These are phyloP conservation scores for Phalacrocorax pelagicus DNA, from an alignment of 2,113 vertebrate genomes.

Conservation along the genomic window DNA sequence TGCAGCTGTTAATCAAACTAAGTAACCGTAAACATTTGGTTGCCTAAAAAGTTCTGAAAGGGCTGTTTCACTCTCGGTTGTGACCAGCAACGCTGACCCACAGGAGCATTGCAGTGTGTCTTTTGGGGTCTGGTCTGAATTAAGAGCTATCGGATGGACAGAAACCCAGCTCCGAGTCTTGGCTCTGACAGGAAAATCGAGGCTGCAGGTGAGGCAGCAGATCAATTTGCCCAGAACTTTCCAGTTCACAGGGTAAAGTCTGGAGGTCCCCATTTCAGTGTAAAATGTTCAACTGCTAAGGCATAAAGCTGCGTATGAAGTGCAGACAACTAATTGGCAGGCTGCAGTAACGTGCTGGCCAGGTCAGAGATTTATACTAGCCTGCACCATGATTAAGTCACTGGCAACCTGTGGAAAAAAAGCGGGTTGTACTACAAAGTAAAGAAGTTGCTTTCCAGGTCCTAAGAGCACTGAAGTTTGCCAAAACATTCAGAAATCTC, in stretches of 20 bases:
- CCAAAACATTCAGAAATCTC: conserved; percentile 31
- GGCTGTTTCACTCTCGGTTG: neutral
- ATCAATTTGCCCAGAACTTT: conserved; percentile 17
- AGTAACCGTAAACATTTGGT: neutral
- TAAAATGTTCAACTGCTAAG: neutral
- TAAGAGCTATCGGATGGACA: neutral
- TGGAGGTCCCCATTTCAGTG: neutral
- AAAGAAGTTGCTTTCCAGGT: conserved; percentile 23
- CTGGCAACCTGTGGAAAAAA: conserved; percentile 46
- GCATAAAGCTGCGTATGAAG: neutral
- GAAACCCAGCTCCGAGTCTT: neutral
- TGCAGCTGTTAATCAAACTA: conserved; percentile 21
- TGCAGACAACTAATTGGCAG: conserved; percentile 48
- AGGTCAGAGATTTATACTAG: conserved; percentile 46
- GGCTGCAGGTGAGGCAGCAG: neutral
- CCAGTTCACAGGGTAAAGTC: neutral
- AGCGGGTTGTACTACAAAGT: conserved; percentile 41
- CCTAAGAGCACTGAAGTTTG: neutral
- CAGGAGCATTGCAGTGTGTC: neutral
- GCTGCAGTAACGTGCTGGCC: neutral
- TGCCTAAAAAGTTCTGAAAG: neutral
- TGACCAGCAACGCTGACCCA: neutral
- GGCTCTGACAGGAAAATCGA: neutral
- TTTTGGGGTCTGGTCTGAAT: neutral
- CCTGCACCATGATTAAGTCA: neutral